Evolutionary conservation across 2,888 invertebrate species (phyloP), one percentile per base, ranked within the genome.

Genomic region (Nomada ferruginata): DNA sequence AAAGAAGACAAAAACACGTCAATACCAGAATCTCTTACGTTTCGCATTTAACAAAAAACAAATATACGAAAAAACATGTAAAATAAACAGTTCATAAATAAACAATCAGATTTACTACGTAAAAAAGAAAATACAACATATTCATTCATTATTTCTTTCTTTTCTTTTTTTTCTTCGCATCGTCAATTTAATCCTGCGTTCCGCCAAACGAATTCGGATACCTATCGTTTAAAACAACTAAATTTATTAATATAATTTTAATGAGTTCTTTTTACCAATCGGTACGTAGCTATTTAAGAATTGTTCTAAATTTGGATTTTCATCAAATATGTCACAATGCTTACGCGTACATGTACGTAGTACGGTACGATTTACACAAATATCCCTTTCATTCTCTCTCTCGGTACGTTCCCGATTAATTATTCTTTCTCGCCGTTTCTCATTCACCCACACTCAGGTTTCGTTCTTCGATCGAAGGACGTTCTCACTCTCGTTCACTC

Each of bases 31-130:
- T 78, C 86, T 87, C 84, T 87, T 85, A 85, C 83, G 83, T 89
- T 89, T 90, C 90, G 83, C 85, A 90, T 91, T 79, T 59, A 92
- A 93, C 92, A 93, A 92, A 91, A 90, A 92, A 93, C 91, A 91
- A 91, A 78, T 87, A 90, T 90, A 91, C 86, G 89, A 89, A 83
- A 84, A 90, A 91, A 87, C 91, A 91, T 89, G 91, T 90, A 92
- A 92, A 93, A 91, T 93, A 93, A 93, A 93, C 93, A 93, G 91
- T 91, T 93, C 91, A 93, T 93, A 93, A 93, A 93, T 93, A 92
- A 93, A 93, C 93, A 93, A 93, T 93, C 89, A 91, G 88, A 90
- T 93, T 88, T 93, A 92, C 91, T 90, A 89, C 84, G 89, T 91
- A 77, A 77, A 76, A 87, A 92, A 91, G 91, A 92, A 90, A 91